A percentile compares a stretch with the other conserved stretches of the same genome.
phyloP scores from a whole-genome alignment of 2,113 vertebrate species.

The Galemys pyrenaicus region DNA sequence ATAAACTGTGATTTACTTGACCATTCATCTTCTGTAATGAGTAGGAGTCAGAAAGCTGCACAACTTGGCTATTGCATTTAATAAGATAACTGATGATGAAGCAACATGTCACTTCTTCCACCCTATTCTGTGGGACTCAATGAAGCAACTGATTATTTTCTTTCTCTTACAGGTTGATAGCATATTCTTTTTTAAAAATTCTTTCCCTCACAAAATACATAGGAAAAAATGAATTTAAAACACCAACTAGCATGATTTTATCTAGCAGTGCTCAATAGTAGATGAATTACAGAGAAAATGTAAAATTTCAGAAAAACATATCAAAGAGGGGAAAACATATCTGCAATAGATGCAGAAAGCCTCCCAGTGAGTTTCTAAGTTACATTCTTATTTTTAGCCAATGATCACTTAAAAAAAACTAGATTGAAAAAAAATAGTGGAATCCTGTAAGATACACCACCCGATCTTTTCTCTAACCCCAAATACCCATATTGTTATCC shows the following conservation, averaged over 20 bases:
- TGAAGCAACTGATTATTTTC: neutral
- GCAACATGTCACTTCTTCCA: neutral
- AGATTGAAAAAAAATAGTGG: neutral
- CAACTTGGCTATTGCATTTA: neutral
- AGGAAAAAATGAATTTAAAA: neutral
- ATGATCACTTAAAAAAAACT: neutral
- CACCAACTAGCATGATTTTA: neutral
- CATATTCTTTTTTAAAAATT: neutral
- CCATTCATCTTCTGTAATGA: constrained; percentile 20
- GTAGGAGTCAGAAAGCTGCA: neutral
- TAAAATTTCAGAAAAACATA: neutral
- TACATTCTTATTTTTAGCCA: neutral
- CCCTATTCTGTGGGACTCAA: neutral
- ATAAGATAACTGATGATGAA: neutral
- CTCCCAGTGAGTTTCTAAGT: neutral
- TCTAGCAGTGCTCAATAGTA: neutral
- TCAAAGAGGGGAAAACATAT: neutral
- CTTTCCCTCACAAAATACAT: neutral
- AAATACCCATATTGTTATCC: neutral
- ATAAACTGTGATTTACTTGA: neutral
- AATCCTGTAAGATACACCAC: neutral
- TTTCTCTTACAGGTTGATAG: neutral
- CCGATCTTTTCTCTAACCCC: neutral
- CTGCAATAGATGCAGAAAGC: neutral
- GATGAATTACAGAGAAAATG: neutral